These are phyloP conservation scores for Emys orbicularis DNA, from an alignment of 2,797 vertebrate species.

Conservation along the genomic window DNA sequence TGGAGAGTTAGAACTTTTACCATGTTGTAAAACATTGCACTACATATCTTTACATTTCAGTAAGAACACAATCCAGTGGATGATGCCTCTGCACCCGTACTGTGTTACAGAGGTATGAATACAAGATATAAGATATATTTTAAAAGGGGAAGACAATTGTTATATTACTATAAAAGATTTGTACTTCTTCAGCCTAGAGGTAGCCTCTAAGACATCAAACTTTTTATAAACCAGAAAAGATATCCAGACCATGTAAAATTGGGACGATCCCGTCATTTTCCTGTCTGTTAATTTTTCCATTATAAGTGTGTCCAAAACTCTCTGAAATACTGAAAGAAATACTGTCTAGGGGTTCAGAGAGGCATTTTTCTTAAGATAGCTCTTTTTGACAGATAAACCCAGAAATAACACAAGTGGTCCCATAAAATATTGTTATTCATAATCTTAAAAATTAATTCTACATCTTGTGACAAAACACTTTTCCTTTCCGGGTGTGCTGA, in stretches of 20 bases:
- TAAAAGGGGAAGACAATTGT: neutral
- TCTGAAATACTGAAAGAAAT: conserved; percentile 48
- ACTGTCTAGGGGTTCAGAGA: conserved; percentile 52
- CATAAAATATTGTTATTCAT: neutral
- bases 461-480: neutral
- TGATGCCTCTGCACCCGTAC: neutral
- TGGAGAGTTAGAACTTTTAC: neutral
- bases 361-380: conserved; percentile 1
- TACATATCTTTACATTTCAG: neutral
- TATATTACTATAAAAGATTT: neutral
- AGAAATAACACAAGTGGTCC: neutral
- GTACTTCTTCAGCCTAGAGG: conserved; percentile 2
- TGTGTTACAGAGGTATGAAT: neutral
- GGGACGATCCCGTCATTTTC: conserved; percentile 18
- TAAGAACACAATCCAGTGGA: neutral
- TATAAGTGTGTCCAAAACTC: conserved; percentile 38
- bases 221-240: neutral
- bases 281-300: conserved; percentile 62
- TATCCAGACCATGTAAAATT: conserved; percentile 58
- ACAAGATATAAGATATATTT: neutral
- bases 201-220: neutral
- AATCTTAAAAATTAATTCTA: neutral
- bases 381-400: conserved; percentile 42
- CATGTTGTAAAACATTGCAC: neutral
- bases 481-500: neutral